Percentiles rank a stretch among this genome's conserved stretches.
Evolutionary conservation across 1,140 invertebrate species (phyloP).

Genomic region (Euura saliciscinereae): DNA sequence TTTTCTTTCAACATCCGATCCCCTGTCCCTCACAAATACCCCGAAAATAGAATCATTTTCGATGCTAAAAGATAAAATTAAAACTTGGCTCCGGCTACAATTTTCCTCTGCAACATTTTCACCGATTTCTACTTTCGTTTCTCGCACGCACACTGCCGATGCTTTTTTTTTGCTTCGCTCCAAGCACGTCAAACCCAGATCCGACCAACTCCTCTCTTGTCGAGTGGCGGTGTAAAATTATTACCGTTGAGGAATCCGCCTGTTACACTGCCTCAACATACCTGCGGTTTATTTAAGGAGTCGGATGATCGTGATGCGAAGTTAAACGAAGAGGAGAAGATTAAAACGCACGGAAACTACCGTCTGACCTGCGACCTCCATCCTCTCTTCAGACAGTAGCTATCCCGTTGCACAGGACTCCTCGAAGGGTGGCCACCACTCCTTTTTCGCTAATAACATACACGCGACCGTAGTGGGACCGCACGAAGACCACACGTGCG

Average conservation of each 20-base stretch:
- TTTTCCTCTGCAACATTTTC: too few relatives aligned
- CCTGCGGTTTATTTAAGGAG: neutral
- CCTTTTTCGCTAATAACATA: conserved; percentile 55
- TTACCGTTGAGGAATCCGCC: neutral
- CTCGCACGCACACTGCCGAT: too few relatives aligned
- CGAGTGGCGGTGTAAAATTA: neutral
- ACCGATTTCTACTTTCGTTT: too few relatives aligned
- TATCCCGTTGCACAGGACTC: neutral
- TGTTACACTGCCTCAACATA: conserved; percentile 1
- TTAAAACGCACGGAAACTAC: too few relatives aligned
- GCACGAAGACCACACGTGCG: conserved; percentile 55
- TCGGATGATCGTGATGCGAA: too few relatives aligned
- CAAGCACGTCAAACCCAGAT: neutral
- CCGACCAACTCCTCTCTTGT: neutral
- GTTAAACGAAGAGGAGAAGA: too few relatives aligned
- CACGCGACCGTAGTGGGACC: conserved; percentile 44
- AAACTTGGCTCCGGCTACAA: too few relatives aligned
- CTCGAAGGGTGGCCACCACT: conserved; percentile 22
- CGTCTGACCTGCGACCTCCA: neutral
- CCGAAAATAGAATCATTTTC: too few relatives aligned
- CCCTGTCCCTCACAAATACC: too few relatives aligned
- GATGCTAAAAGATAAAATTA: too few relatives aligned
- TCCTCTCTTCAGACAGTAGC: neutral
- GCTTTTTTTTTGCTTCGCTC: neutral
- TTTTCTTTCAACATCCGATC: too few relatives aligned